A percentile compares a stretch with the other conserved stretches of the same genome.
These are phyloP conservation scores for Nicator chloris DNA, from an alignment of 2,113 vertebrate genomes.

Conservation along the genomic window DNA sequence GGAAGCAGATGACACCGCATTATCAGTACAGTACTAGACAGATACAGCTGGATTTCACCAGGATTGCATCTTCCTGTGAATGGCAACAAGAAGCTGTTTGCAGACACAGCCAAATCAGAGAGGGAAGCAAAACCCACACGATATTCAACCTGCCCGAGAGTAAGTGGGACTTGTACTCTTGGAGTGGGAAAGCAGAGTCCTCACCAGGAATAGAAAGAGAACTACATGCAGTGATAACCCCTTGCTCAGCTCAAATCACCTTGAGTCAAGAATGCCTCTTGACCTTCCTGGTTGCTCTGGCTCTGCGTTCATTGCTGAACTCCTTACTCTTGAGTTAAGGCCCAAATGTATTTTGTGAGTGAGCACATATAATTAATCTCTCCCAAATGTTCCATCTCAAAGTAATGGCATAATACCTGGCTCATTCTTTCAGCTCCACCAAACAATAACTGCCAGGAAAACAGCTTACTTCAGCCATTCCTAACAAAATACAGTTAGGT, in stretches of 20 bases:
- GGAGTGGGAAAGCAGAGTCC: not conserved
- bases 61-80: not conserved
- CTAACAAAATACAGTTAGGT: not conserved
- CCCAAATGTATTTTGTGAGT: not conserved
- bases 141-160: not conserved
- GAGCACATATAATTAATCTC: not conserved
- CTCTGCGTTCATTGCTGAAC: not conserved
- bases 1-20: not conserved
- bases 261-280: not conserved
- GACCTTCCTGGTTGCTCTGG: not conserved
- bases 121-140: not conserved
- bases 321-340: not conserved
- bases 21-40: not conserved
- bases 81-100: not conserved
- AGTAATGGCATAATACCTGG: conserved; percentile 44
- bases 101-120: not conserved
- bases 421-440: conserved; percentile 8
- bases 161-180: not conserved
- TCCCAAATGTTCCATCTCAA: conserved; percentile 3
- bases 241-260: not conserved
- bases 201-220: not conserved
- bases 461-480: conserved; percentile 4
- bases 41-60: not conserved
- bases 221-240: not conserved
- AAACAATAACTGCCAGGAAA: conserved; percentile 24